Evolutionary conservation across 2,888 invertebrate genomes (phyloP).

Genomic region (Lepetodrilus schrolli): DNA sequence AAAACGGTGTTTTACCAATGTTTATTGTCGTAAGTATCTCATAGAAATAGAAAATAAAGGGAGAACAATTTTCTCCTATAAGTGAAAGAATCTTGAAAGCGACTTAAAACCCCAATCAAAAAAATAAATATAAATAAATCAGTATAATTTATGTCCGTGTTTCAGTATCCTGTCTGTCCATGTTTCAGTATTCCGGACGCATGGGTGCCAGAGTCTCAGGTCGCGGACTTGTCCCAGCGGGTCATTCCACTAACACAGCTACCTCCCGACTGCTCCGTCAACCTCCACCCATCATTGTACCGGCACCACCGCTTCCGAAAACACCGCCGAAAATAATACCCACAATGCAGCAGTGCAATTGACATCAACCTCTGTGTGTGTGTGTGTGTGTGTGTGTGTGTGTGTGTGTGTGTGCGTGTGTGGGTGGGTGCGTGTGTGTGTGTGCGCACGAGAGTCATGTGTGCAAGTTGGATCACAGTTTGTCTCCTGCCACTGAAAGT

Average conservation of each 20-base stretch:
- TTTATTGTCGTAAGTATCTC: too few species aligned
- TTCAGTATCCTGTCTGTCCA: slow-evolving; percentile 34
- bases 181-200: slow-evolving; percentile 86
- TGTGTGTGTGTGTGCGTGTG: neutral
- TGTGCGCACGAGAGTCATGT: neutral
- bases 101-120: too few species aligned
- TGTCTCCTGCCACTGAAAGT: too few species aligned
- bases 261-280: slow-evolving; percentile 65
- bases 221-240: slow-evolving; percentile 73
- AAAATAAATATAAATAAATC: neutral
- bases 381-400: slow-evolving; percentile 1
- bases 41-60: too few species aligned
- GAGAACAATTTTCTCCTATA: too few species aligned
- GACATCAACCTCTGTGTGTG: neutral
- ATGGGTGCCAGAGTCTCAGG: slow-evolving; percentile 84
- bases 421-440: neutral
- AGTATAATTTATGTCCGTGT: neutral
- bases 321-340: slow-evolving; percentile 65
- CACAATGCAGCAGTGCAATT: slow-evolving; percentile 15
- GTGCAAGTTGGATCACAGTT: too few species aligned
- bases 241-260: slow-evolving; percentile 71
- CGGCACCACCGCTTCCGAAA: slow-evolving; percentile 65
- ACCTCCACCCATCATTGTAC: slow-evolving; percentile 64
- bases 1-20: too few species aligned
- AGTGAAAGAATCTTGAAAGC: too few species aligned